Percentiles rank a stretch among this genome's conserved stretches.
Evolutionary conservation across 2,888 invertebrate species (phyloP).

Genomic region (Clivina fossor): DNA sequence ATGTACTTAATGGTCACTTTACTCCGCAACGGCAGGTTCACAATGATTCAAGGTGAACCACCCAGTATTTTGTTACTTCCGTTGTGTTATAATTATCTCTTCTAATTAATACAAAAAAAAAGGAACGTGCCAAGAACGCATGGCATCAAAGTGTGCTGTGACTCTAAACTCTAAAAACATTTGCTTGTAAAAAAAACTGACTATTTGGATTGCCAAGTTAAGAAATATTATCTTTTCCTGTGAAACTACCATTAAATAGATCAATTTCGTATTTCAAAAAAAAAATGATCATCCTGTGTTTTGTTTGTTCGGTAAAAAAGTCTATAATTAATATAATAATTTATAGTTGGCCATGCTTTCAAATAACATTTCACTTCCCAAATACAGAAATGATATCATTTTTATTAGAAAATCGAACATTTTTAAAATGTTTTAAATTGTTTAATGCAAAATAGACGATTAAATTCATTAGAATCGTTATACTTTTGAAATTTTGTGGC

Average conservation of each 20-base stretch:
- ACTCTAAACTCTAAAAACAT: not conserved
- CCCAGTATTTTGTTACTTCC: constrained; percentile 23
- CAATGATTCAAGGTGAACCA: constrained; percentile 11
- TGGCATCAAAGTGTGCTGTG: constrained; percentile 7
- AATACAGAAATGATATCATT: not conserved
- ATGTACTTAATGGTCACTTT: too few species aligned
- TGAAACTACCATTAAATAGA: constrained; percentile 2
- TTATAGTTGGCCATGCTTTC: constrained; percentile 1
- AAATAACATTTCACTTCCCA: not conserved
- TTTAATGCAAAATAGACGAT: constrained; percentile 18
- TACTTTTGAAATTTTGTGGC: not conserved
- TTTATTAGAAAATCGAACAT: not conserved
- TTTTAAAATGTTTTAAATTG: constrained; percentile 19
- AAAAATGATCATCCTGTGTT: constrained; percentile 5
- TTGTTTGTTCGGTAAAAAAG: too few species aligned
- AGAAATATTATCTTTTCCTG: constrained; percentile 14
- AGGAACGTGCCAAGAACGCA: constrained; percentile 3
- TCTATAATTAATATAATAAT: constrained; percentile 15
- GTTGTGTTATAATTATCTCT: constrained; percentile 18
- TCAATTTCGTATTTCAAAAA: constrained; percentile 3
- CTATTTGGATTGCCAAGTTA: constrained; percentile 3
- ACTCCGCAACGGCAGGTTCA: constrained; percentile 3
- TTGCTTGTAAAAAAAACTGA: not conserved
- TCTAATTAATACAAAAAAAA: constrained; percentile 30
- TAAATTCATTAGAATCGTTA: constrained; percentile 16